A percentile compares a stretch with the other conserved stretches of the same genome.
Conservation (phyloP, 2,113 vertebrate species). For the Syrmaticus mikado region DNA sequence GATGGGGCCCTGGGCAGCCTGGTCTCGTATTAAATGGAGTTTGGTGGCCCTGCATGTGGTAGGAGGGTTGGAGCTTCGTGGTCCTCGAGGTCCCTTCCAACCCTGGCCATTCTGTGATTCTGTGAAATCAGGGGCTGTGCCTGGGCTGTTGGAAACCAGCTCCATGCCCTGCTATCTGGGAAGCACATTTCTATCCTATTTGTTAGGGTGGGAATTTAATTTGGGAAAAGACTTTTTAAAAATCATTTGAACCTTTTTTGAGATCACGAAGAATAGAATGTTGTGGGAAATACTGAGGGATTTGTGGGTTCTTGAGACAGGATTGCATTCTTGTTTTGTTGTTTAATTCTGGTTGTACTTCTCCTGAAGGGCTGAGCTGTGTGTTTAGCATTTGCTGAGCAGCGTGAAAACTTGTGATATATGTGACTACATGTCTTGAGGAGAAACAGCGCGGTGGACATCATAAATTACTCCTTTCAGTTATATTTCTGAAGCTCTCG, state of each 20-base stretch:
- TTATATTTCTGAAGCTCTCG: background rate
- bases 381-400: background rate
- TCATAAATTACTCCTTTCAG: background rate
- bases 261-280: background rate
- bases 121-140: fast-evolving
- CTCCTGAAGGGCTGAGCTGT: conserved; percentile 40
- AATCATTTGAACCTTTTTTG: background rate
- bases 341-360: background rate
- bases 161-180: fast-evolving
- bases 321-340: conserved; percentile 21
- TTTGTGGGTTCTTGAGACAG: background rate
- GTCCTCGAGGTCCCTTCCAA: no score
- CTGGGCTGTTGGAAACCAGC: fast-evolving
- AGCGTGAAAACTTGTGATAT: conserved; percentile 13
- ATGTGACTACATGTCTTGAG: background rate
- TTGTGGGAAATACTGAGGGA: background rate
- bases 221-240: background rate
- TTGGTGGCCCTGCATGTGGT: no score
- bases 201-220: background rate
- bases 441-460: background rate
- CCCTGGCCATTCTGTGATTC: no score
- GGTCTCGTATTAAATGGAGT: no score
- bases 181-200: background rate
- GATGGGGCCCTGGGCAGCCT: no score
- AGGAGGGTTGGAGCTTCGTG: no score